Percentiles rank a stretch among this genome's conserved stretches.
phyloP scores from a whole-genome alignment of 2,888 invertebrate species.

The Allolobophora icterica region DNA sequence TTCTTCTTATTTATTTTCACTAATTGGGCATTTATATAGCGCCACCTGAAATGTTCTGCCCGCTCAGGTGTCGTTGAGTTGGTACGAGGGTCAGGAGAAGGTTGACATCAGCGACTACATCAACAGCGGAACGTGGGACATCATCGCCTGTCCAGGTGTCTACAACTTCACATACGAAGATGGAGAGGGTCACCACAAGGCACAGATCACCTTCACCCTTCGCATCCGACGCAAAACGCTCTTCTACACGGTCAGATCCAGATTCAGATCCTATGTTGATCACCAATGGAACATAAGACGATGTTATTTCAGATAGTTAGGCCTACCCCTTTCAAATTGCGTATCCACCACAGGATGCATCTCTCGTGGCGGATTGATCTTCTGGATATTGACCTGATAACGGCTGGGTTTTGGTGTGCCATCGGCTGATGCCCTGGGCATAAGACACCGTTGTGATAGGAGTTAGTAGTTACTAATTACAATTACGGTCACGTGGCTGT shows the following conservation, averaged over 20 bases:
- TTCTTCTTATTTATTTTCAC: neutral
- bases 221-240: constrained; percentile 89
- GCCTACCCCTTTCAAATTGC: no score
- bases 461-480: no score
- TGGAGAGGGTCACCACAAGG: constrained; percentile 51
- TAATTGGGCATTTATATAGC: neutral
- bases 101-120: constrained; percentile 64
- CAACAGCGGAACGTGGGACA: constrained; percentile 65
- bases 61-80: constrained; percentile 45
- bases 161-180: constrained; percentile 51
- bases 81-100: constrained; percentile 43
- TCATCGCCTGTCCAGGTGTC: constrained; percentile 60
- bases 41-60: neutral
- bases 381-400: no score
- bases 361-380: no score
- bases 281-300: neutral
- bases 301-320: no score
- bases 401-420: no score
- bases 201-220: constrained; percentile 83
- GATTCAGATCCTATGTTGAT: constrained; percentile 72
- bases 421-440: no score
- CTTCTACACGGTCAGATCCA: constrained; percentile 92
- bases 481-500: no score
- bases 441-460: no score
- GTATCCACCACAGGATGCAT: no score